Base-by-base conservation (phyloP, 1,140 invertebrate genomes). In the Diploscapter pachys region DNA sequence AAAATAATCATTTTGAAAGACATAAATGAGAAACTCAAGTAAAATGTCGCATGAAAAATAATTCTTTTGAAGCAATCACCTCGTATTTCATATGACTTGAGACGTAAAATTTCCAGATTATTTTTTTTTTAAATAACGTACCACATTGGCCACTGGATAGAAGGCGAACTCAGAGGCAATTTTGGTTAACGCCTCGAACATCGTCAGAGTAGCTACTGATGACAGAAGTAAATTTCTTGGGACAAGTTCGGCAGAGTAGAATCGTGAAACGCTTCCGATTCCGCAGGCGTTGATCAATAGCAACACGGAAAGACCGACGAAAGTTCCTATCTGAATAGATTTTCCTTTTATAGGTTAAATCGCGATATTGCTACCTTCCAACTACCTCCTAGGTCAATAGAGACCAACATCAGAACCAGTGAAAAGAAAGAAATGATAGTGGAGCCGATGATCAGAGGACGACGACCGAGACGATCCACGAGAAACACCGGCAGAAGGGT, bases 161-260 rank as follows among this genome's bases (percentile, higher is more conserved):
- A 78, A 78, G 9, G 73, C 69, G 74, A 78, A 78, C 62, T 78
- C 76, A 3, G 77, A 73, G 4, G 52, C 75, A 53, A 78, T 78
- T 31, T 78, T 78, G 31, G 72, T 76, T 2, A 77, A 6, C 11
- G 76, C 72, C 64, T 78, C 76, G 56, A 78, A 65, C 56, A 77
- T 76, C 59, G 76, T 70, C 54, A 78, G 63, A 50, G 69, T 78
- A 52, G 76, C 69, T 0, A 77, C 68, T 4, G 76, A 70, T 13
- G 57, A 71, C 3, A 78, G 75, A 53, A 78, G 75, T 0, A 78
- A 66, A 50, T 71, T 64, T 5, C 76, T 49, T 8, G 76, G 76
- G 2, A 78, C 76, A 3, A 78, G 68, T 49, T 78, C 76, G 65
- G 76, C 76, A 8, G 75, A 73, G 68, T 78, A 78, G 76, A 78